Evolutionary conservation across 2,888 invertebrate species (phyloP).

Genomic region (Ophion obscuratus): DNA sequence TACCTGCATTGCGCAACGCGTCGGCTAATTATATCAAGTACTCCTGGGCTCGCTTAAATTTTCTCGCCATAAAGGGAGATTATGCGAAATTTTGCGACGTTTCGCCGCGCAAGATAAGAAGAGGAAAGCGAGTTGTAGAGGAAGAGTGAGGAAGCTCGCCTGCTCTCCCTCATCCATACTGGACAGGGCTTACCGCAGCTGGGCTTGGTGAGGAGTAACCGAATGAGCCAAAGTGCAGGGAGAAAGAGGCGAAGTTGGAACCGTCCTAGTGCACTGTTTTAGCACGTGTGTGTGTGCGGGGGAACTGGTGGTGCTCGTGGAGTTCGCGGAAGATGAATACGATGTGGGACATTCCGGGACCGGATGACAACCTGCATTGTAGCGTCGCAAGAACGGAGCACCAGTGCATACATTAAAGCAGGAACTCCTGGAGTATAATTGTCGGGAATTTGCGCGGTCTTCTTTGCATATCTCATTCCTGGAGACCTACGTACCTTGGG

Average conservation of each 20-base stretch:
- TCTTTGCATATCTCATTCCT: background rate
- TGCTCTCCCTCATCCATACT: slow-evolving; percentile 14
- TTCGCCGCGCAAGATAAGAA: slow-evolving; percentile 43
- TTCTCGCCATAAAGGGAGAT: slow-evolving; percentile 65
- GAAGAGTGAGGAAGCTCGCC: background rate
- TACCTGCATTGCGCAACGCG: slow-evolving; percentile 66
- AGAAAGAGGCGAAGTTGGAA: background rate
- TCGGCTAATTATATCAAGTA: slow-evolving; percentile 74
- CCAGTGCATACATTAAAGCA: slow-evolving; percentile 17
- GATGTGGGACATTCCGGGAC: slow-evolving; percentile 16
- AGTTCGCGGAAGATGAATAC: slow-evolving; percentile 15
- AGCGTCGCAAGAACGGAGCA: background rate
- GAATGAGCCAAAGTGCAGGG: background rate
- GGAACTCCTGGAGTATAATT: slow-evolving; percentile 12
- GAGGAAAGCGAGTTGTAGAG: slow-evolving; percentile 20
- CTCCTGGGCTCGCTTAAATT: slow-evolving; percentile 44
- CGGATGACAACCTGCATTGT: slow-evolving; percentile 23
- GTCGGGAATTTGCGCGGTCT: background rate
- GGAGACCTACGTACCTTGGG: background rate
- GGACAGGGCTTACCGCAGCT: slow-evolving; percentile 24
- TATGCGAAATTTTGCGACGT: slow-evolving; percentile 66
- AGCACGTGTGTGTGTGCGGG: slow-evolving; percentile 20
- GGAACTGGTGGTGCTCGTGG: no score
- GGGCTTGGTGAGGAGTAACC: background rate
- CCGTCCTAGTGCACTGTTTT: background rate